Conservation (phyloP, 2,113 vertebrate genomes). For the Mionectes macconnelli region DNA sequence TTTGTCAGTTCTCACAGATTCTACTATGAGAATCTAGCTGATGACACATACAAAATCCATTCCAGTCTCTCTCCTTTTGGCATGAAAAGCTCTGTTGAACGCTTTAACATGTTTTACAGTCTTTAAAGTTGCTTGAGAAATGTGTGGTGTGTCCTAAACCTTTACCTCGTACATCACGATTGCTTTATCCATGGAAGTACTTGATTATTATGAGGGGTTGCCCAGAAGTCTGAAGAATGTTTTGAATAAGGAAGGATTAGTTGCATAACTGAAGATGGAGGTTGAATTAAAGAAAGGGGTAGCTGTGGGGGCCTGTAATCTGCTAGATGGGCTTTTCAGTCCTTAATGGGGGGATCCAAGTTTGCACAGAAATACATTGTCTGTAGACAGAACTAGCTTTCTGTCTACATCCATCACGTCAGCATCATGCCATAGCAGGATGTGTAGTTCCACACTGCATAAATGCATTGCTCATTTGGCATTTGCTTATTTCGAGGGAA, state of each 20-base stretch:
- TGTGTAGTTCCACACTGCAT: background rate
- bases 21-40: background rate
- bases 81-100: background rate
- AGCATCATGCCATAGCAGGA: background rate
- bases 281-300: background rate
- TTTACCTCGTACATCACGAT: background rate
- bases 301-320: background rate
- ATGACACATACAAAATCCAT: background rate
- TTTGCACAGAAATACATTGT: background rate
- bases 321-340: background rate
- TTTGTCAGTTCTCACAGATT: background rate
- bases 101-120: background rate
- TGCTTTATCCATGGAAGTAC: background rate
- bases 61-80: background rate
- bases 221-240: background rate
- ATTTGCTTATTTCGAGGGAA: background rate
- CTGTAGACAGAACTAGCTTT: background rate
- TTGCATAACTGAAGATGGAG: background rate
- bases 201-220: background rate
- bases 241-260: background rate
- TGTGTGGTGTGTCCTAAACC: background rate
- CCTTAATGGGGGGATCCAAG: background rate
- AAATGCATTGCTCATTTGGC: background rate
- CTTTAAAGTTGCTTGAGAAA: background rate
- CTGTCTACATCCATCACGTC: background rate